Evolutionary conservation across 2,113 vertebrate genomes (phyloP).

Genomic region (Lophius piscatorius): DNA sequence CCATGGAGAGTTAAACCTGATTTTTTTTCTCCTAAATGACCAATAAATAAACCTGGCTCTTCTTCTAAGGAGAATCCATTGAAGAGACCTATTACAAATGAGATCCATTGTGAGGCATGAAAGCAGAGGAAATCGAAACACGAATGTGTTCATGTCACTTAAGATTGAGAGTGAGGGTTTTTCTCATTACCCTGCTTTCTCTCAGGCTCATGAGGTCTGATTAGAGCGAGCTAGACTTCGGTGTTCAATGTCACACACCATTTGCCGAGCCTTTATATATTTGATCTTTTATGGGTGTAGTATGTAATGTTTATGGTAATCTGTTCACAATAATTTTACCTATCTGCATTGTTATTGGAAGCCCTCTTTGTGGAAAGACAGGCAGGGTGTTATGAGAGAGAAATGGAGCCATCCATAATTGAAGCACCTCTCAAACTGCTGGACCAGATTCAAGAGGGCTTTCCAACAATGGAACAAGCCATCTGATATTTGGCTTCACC

Average conservation of each 20-base stretch:
- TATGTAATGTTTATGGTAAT: neutral
- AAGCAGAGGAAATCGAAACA: slow-evolving; percentile 50
- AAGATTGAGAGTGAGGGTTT: slow-evolving; percentile 27
- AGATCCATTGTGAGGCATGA: slow-evolving; percentile 39
- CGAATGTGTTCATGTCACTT: slow-evolving; percentile 48
- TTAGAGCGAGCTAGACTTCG: slow-evolving; percentile 8
- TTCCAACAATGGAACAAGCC: slow-evolving; percentile 33
- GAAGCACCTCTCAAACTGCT: slow-evolving; percentile 37
- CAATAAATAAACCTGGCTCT: slow-evolving; percentile 17
- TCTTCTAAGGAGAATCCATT: slow-evolving; percentile 7
- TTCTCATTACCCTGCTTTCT: slow-evolving; percentile 43
- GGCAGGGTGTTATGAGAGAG: slow-evolving; percentile 18
- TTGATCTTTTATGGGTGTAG: neutral
- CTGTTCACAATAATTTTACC: slow-evolving; percentile 4
- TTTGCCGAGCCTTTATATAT: slow-evolving; percentile 6
- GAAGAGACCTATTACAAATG: slow-evolving; percentile 34
- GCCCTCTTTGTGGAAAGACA: neutral
- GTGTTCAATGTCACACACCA: slow-evolving; percentile 11
- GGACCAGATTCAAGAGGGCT: slow-evolving; percentile 34
- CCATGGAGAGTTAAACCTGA: neutral
- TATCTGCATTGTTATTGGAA: neutral
- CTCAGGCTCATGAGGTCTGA: slow-evolving; percentile 33
- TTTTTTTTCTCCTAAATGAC: slow-evolving; percentile 27
- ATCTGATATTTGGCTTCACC: slow-evolving; percentile 44
- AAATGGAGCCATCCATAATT: slow-evolving; percentile 44